These are phyloP conservation scores for Hydrozoanthus tunicans DNA, from an alignment of 64 coral and sea anemone genomes.

Conservation along the genomic window DNA sequence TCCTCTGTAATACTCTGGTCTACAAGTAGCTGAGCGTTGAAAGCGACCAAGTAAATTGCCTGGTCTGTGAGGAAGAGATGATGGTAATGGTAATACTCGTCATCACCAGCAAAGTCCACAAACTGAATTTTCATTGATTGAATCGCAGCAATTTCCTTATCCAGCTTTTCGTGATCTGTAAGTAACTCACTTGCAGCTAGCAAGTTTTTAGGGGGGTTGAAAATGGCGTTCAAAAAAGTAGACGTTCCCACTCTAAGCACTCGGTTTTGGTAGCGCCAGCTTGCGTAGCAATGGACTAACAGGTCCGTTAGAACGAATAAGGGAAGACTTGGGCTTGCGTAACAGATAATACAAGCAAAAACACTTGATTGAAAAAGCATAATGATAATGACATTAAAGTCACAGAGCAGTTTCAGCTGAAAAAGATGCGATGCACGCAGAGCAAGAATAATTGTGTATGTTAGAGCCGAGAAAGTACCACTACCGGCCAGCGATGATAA, in stretches of 20 bases:
- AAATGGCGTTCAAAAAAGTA: slow-evolving; percentile 1
- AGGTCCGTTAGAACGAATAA: neutral
- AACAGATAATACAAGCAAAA: neutral
- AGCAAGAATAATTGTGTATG: neutral
- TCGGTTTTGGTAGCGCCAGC: slow-evolving; percentile 7
- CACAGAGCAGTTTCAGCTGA: neutral
- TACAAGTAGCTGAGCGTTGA: slow-evolving; percentile 14
- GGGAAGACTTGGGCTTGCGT: neutral
- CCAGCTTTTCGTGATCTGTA: neutral
- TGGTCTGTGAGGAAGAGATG: slow-evolving; percentile 30
- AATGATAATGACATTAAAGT: neutral
- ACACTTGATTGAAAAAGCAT: neutral
- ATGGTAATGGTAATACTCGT: slow-evolving; percentile 27
- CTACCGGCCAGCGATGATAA: neutral
- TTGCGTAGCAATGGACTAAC: neutral
- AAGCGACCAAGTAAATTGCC: slow-evolving; percentile 19
- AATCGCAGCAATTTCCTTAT: slow-evolving; percentile 36
- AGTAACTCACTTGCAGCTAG: slow-evolving; percentile 29
- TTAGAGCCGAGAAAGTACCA: neutral
- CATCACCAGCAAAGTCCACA: slow-evolving; percentile 31
- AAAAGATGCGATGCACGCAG: slow-evolving; percentile 1
- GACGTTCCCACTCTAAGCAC: neutral
- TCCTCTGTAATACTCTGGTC: neutral
- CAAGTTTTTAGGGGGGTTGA: slow-evolving; percentile 19
- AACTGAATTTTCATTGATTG: slow-evolving; percentile 16